These are phyloP conservation scores for Eurypyga helias DNA, from an alignment of 2,113 vertebrate species.

Conservation along the genomic window DNA sequence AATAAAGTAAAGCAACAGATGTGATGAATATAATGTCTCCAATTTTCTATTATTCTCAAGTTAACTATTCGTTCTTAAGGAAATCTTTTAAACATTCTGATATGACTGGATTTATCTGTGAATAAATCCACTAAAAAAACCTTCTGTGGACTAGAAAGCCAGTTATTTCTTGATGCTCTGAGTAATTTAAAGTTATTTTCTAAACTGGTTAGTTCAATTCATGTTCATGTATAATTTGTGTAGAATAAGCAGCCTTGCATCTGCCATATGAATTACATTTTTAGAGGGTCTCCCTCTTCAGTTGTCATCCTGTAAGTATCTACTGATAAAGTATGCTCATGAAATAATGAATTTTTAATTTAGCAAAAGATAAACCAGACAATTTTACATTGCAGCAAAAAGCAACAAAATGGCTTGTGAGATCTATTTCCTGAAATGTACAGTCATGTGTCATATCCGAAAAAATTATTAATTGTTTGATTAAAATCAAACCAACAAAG, in stretches of 20 bases:
- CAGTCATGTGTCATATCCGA: not conserved
- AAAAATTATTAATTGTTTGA: not conserved
- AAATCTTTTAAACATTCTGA: not conserved
- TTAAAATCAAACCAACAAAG: not conserved
- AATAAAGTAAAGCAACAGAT: not conserved
- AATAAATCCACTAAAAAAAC: not conserved
- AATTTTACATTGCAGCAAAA: conserved; percentile 23
- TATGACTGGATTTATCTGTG: not conserved
- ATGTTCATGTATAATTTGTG: not conserved
- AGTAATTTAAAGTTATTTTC: not conserved
- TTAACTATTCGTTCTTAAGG: not conserved
- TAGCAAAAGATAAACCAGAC: conserved; percentile 35
- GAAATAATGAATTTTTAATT: conserved; percentile 51
- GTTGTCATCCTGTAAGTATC: not conserved
- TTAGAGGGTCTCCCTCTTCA: not conserved
- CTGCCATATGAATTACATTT: not conserved
- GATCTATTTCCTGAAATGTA: conserved; percentile 5
- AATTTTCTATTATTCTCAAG: not conserved
- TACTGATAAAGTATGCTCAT: not conserved
- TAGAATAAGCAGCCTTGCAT: not conserved
- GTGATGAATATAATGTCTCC: not conserved
- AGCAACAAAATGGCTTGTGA: conserved; percentile 15
- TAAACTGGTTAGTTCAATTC: not conserved
- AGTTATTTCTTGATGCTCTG: not conserved
- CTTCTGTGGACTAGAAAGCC: not conserved